Evolutionary conservation across 1,140 invertebrate genomes (phyloP).

Genomic region (Lucilia cuprina): DNA sequence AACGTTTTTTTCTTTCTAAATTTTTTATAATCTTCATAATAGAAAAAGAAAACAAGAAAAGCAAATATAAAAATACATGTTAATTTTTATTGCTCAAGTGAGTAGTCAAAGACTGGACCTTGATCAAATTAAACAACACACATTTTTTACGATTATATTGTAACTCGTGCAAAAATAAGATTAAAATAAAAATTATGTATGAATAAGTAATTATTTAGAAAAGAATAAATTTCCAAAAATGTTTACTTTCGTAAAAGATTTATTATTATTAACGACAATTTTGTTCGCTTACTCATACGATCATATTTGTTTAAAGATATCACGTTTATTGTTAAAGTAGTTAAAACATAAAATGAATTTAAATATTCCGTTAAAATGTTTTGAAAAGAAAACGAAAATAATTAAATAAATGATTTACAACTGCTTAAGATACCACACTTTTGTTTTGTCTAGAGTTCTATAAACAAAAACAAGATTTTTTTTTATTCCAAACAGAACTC

Average conservation of each 20-base stretch:
- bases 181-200: neutral
- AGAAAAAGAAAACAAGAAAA: neutral
- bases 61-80: neutral
- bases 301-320: neutral
- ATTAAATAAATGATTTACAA: neutral
- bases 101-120: neutral
- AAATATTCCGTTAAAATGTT: neutral
- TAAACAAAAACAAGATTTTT: too few species aligned
- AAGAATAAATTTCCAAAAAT: neutral
- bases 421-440: neutral
- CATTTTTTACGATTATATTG: neutral
- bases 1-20: neutral
- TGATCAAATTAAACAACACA: neutral
- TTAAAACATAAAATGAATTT: neutral
- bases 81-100: neutral
- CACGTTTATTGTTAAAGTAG: neutral
- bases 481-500: too few species aligned
- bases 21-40: neutral
- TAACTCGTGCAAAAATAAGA: too few species aligned
- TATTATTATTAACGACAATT: neutral
- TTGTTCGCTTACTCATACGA: neutral
- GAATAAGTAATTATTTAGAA: neutral
- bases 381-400: neutral
- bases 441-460: too few species aligned
- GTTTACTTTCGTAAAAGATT: neutral